phyloP scores from a whole-genome alignment of 1,140 invertebrate genomes.

The Temnothorax curvispinosus region DNA sequence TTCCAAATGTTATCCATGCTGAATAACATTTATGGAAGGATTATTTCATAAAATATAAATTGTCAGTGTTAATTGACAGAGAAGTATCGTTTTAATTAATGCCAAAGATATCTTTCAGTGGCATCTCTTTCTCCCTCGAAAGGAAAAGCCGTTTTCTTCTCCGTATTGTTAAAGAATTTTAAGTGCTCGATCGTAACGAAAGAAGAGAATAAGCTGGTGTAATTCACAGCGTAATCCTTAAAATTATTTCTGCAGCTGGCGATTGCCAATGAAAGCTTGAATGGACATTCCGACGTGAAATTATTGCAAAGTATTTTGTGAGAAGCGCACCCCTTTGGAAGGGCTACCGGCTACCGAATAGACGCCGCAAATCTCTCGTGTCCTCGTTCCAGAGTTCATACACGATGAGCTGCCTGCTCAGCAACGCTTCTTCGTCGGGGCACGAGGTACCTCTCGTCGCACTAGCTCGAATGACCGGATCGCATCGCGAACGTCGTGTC shows the following conservation, averaged over 20 bases:
- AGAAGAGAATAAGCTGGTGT: background rate
- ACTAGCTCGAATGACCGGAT: background rate
- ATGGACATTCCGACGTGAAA: background rate
- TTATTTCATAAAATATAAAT: slow-evolving; percentile 5
- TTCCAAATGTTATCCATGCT: slow-evolving; percentile 75
- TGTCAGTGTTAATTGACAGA: slow-evolving; percentile 21
- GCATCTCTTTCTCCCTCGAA: background rate
- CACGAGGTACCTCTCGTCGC: background rate
- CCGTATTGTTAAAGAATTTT: background rate
- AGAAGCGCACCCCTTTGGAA: background rate
- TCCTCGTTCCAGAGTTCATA: background rate
- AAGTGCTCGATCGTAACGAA: background rate
- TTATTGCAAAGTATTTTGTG: background rate
- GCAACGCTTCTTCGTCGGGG: background rate
- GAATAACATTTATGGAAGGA: slow-evolving; percentile 14
- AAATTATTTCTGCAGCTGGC: background rate
- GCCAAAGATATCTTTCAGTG: background rate
- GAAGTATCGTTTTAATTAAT: background rate
- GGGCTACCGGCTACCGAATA: background rate
- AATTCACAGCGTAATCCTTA: background rate
- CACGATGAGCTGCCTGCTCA: background rate
- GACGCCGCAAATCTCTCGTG: background rate
- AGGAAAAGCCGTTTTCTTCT: background rate
- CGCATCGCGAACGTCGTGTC: background rate
- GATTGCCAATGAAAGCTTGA: background rate